Evolutionary conservation across 2,888 invertebrate species (phyloP).

Genomic region (Altica lythri): DNA sequence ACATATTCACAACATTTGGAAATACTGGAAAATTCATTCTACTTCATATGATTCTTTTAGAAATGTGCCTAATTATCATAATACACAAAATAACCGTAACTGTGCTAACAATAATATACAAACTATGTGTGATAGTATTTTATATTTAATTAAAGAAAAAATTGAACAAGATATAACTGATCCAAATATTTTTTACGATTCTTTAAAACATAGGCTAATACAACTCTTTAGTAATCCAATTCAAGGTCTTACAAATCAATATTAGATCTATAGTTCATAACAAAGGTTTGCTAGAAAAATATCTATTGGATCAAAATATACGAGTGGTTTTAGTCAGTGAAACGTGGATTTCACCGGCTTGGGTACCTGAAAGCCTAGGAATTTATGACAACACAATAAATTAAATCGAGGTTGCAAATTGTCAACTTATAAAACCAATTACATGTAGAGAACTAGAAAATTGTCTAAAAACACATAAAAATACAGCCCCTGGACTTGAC

Average conservation of each 20-base stretch:
- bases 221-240: not conserved
- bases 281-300: constrained; percentile 2
- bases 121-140: not conserved
- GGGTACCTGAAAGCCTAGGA: too few species aligned
- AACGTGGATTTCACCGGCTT: too few species aligned
- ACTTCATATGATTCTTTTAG: not conserved
- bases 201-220: constrained; percentile 3
- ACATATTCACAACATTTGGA: not conserved
- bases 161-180: not conserved
- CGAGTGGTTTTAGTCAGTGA: too few species aligned
- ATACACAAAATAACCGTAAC: not conserved
- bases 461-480: too few species aligned
- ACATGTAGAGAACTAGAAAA: too few species aligned
- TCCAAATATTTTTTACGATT: not conserved
- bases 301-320: constrained; percentile 4
- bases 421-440: too few species aligned
- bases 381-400: too few species aligned
- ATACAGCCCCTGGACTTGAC: too few species aligned
- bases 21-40: not conserved
- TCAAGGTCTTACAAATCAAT: constrained; percentile 1
- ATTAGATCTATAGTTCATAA: constrained; percentile 3
- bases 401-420: too few species aligned
- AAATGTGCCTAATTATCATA: not conserved
- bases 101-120: not conserved
- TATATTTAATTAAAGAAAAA: not conserved